A percentile compares a stretch with the other conserved stretches of the same genome.
These are phyloP conservation scores for Plemyria rubiginata DNA, from an alignment of 2,888 invertebrate genomes.

Conservation along the genomic window DNA sequence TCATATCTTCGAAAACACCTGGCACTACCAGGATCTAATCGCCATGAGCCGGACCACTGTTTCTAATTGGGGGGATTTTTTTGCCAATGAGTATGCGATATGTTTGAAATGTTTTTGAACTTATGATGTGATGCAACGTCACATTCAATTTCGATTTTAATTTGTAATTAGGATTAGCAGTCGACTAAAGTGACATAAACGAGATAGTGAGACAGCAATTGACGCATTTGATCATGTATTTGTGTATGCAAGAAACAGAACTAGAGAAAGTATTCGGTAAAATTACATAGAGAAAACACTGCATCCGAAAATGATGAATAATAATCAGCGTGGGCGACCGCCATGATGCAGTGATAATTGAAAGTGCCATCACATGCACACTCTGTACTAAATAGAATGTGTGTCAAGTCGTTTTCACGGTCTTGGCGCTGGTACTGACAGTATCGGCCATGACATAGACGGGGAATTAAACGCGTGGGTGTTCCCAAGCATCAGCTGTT, in stretches of 20 bases:
- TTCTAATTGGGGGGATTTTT: conserved; percentile 67
- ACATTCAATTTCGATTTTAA: conserved; percentile 62
- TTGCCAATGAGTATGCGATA: conserved; percentile 44
- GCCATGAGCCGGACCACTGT: conserved; percentile 55
- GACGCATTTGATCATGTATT: conserved; percentile 63
- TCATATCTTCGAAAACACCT: conserved; percentile 62
- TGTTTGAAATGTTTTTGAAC: conserved; percentile 28
- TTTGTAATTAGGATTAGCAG: conserved; percentile 73
- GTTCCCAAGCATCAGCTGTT: conserved; percentile 28
- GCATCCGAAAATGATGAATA: conserved; percentile 70
- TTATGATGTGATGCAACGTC: conserved; percentile 69
- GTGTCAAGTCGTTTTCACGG: conserved; percentile 80
- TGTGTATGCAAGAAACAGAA: conserved; percentile 61
- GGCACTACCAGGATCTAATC: conserved; percentile 80
- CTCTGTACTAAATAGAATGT: conserved; percentile 72
- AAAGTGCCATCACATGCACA: conserved; percentile 77
- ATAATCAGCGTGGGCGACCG: conserved; percentile 62
- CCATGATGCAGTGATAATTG: conserved; percentile 77
- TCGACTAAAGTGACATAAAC: conserved; percentile 64
- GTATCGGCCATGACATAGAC: conserved; percentile 70
- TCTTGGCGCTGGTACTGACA: conserved; percentile 61
- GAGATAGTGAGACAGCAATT: conserved; percentile 63
- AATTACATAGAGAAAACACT: conserved; percentile 66
- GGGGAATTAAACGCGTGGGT: conserved; percentile 41
- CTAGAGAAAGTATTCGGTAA: conserved; percentile 74